Conservation (phyloP, 2,797 vertebrate genomes). For the Melanotaenia parkinsoni region DNA sequence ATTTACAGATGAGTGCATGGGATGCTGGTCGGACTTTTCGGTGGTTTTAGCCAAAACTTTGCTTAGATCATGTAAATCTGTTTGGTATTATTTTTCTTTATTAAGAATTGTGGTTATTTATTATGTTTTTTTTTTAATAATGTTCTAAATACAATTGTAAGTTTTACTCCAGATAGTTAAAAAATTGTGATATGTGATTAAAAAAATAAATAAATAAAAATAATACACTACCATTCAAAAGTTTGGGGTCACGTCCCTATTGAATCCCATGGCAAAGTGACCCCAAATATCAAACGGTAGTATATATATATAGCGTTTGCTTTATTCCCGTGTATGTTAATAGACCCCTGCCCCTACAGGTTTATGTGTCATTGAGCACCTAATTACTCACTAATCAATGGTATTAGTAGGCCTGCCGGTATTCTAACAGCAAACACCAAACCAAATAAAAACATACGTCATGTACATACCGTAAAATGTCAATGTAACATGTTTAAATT, state of each 20-base stretch:
- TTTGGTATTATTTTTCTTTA: not conserved
- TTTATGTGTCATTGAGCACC: not conserved
- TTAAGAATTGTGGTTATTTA: not conserved
- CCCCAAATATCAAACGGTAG: too few relatives aligned
- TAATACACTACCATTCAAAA: too few relatives aligned
- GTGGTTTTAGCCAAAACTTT: constrained; percentile 7
- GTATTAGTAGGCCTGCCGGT: not conserved
- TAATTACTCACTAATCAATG: not conserved
- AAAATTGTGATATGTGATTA: too few relatives aligned
- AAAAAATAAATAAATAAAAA: too few relatives aligned
- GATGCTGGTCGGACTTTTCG: constrained; percentile 23
- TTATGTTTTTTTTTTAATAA: too few relatives aligned
- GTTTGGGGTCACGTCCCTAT: too few relatives aligned
- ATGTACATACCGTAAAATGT: not conserved
- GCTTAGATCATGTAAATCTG: rapidly evolving
- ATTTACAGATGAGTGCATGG: constrained; percentile 39
- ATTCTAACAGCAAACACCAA: not conserved
- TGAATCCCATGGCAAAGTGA: too few relatives aligned
- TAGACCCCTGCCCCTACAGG: not conserved
- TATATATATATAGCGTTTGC: too few relatives aligned
- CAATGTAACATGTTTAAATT: not conserved
- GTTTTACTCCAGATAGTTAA: too few relatives aligned
- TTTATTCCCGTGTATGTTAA: too few relatives aligned
- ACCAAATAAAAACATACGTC: not conserved
- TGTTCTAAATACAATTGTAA: too few relatives aligned